phyloP scores from a whole-genome alignment of 2,888 invertebrate species.

The Ditula angustiorana region DNA sequence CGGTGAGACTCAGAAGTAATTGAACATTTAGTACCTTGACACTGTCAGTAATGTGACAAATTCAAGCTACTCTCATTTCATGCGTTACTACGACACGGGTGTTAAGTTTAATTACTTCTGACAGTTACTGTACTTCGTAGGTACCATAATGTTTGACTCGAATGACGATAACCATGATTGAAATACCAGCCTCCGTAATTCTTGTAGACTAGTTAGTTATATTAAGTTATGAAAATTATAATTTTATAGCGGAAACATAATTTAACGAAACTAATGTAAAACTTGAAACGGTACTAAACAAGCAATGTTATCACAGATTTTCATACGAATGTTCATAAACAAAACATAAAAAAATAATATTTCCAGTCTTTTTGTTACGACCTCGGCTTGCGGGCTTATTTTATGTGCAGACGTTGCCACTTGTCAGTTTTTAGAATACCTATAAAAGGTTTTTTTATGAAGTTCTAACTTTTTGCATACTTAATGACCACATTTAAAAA shows the following conservation, averaged over 20 bases:
- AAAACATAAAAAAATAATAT: conserved; percentile 32
- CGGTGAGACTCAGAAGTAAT: no score
- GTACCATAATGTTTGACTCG: neutral
- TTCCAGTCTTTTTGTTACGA: conserved; percentile 29
- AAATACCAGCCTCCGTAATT: neutral
- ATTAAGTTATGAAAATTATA: neutral
- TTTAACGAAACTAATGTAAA: conserved; percentile 10
- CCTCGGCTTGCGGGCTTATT: conserved; percentile 18
- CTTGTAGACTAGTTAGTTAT: neutral
- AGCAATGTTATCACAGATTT: conserved; percentile 23
- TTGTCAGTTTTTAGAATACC: conserved; percentile 35
- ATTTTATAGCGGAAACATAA: conserved; percentile 24
- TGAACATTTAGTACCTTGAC: no score
- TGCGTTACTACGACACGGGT: no score
- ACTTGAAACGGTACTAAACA: conserved; percentile 18
- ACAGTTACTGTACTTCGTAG: neutral
- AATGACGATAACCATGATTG: neutral
- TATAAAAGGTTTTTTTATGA: conserved; percentile 22
- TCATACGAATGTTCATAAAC: conserved; percentile 19
- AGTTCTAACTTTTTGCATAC: conserved; percentile 19
- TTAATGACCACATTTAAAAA: conserved; percentile 19
- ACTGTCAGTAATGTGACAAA: no score
- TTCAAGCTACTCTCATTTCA: no score
- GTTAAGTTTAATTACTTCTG: no score
- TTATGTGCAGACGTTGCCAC: conserved; percentile 21